A percentile compares a stretch with the other conserved stretches of the same genome.
Evolutionary conservation across 1,140 invertebrate species (phyloP).

Genomic region (Theocolax elegans): DNA sequence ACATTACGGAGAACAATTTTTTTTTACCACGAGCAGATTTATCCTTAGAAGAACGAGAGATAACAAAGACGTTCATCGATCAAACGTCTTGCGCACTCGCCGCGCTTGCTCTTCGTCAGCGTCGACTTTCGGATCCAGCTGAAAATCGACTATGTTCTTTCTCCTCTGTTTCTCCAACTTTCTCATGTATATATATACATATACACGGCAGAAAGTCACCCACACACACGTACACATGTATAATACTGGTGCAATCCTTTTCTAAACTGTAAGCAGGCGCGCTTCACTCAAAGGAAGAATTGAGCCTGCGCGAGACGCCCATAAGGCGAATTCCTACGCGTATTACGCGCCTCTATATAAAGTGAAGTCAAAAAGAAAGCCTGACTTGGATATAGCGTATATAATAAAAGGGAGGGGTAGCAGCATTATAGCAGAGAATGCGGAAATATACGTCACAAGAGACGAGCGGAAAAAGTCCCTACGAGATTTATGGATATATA

Average conservation of each 20-base stretch:
- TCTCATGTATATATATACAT: too few relatives aligned
- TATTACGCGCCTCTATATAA: constrained; percentile 37
- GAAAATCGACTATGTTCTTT: not conserved
- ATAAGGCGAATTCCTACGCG: constrained; percentile 48
- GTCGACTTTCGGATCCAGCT: not conserved
- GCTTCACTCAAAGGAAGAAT: constrained; percentile 8
- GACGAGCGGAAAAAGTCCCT: constrained; percentile 40
- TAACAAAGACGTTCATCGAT: constrained; percentile 12
- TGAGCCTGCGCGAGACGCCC: constrained; percentile 2
- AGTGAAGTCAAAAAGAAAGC: constrained; percentile 26
- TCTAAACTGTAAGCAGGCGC: not conserved
- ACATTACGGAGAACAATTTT: too few relatives aligned
- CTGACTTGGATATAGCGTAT: constrained; percentile 1
- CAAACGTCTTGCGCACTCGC: not conserved
- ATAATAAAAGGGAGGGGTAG: constrained; percentile 43
- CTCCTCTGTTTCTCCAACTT: too few relatives aligned
- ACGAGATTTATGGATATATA: constrained; percentile 36
- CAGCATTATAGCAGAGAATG: constrained; percentile 19
- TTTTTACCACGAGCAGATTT: not conserved
- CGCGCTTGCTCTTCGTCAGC: not conserved
- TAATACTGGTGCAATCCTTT: constrained; percentile 8
- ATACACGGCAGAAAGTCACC: too few relatives aligned
- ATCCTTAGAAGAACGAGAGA: not conserved
- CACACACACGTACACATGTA: too few relatives aligned
- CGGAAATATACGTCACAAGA: constrained; percentile 36